These are phyloP conservation scores for Adelosebastes latens DNA, from an alignment of 2,797 vertebrate genomes.

Conservation along the genomic window DNA sequence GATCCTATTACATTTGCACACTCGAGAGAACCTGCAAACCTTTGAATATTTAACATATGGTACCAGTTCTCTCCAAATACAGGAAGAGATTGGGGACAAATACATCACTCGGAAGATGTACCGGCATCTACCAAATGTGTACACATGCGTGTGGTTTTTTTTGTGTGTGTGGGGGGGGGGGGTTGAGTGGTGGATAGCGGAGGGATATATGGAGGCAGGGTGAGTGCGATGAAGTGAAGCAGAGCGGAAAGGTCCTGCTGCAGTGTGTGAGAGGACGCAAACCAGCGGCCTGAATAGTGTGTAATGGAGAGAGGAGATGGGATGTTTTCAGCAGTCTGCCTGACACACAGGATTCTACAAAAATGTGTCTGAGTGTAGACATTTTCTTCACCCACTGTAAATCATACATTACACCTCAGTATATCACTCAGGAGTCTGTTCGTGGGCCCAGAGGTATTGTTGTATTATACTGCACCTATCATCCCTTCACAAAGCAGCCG, in stretches of 20 bases:
- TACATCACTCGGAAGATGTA: conserved; percentile 1
- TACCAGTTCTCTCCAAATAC: background rate
- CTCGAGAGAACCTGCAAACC: conserved; percentile 30
- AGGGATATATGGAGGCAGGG: conserved; percentile 15
- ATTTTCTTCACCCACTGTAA: background rate
- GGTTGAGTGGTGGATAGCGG: conserved; percentile 7
- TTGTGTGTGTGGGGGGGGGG: background rate
- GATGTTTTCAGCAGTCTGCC: conserved; percentile 13
- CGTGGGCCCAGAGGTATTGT: background rate
- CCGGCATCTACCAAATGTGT: background rate
- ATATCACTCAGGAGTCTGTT: background rate
- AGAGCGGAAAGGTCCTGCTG: conserved; percentile 55
- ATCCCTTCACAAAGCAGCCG: conserved; percentile 7
- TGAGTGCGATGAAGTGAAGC: conserved; percentile 47
- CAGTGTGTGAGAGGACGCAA: conserved; percentile 30
- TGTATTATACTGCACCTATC: background rate
- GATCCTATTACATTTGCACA: conserved; percentile 38
- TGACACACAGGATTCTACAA: background rate
- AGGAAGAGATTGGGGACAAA: background rate
- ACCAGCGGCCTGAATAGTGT: conserved; percentile 33
- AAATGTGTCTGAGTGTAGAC: background rate
- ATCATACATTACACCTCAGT: conserved; percentile 1
- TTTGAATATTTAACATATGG: conserved; percentile 1
- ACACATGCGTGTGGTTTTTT: conserved; percentile 1
- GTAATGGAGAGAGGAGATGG: conserved; percentile 25